Evolutionary conservation across 2,797 vertebrate species (phyloP).

Genomic region (Trematomus bernacchii): DNA sequence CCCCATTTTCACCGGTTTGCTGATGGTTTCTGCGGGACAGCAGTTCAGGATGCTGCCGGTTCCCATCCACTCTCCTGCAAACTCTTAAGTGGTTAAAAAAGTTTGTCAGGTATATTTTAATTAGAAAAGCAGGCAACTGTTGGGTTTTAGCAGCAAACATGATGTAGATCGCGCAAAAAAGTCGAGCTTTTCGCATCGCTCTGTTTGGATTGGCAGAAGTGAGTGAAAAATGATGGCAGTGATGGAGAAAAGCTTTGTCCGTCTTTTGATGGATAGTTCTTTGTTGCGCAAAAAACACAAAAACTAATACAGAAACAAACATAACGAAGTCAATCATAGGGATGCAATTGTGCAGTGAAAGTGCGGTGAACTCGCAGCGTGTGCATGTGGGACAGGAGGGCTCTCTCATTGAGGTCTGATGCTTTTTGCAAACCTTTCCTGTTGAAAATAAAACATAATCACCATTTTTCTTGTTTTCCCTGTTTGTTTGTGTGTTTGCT

Average conservation of each 20-base stretch:
- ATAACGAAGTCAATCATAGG: background rate
- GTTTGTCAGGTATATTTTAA: slow-evolving; percentile 23
- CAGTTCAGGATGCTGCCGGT: background rate
- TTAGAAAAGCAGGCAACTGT: background rate
- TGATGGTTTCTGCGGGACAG: slow-evolving; percentile 1
- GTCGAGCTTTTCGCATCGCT: slow-evolving; percentile 14
- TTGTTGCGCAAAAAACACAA: background rate
- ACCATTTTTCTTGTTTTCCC: background rate
- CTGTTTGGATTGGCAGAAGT: slow-evolving; percentile 4
- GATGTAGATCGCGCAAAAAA: background rate
- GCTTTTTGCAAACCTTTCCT: background rate
- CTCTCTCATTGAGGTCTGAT: background rate
- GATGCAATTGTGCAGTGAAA: slow-evolving; percentile 3
- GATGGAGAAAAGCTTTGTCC: background rate
- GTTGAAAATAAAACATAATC: background rate
- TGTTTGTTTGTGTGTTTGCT: slow-evolving; percentile 4
- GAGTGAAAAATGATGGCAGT: background rate
- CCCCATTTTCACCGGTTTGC: slow-evolving; percentile 29
- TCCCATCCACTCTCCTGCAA: slow-evolving; percentile 5
- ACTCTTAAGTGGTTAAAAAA: slow-evolving; percentile 20
- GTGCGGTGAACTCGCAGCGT: background rate
- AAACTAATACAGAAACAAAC: background rate
- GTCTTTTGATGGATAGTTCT: background rate
- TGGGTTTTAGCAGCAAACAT: background rate
- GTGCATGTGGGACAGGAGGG: background rate